Evolutionary conservation across 1,140 invertebrate species (phyloP), one percentile per base, ranked within the genome.

Genomic region (Bradynema listronoti): DNA sequence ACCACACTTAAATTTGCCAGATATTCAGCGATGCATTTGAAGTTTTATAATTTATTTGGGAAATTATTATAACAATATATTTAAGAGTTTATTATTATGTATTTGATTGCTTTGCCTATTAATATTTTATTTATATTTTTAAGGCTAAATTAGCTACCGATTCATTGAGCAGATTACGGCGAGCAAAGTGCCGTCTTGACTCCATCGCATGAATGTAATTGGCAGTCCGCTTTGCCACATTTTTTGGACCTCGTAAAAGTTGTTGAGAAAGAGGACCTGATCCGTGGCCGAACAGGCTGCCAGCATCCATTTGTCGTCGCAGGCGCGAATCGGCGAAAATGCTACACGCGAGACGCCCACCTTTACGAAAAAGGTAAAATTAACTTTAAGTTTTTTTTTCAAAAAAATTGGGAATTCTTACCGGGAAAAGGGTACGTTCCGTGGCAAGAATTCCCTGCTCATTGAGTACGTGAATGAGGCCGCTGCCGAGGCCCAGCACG

Each of bases 211-310:
- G 33, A 30, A 42, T n/a, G 52, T 54, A n/a, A 73, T 56, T 29
- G 54, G 57, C 14, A 62, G 61, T 27, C 19, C 34, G n/a, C 55
- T 62, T 61, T 77, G 60, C 55, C 71, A 73, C 22, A 27, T n/a
- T 1, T 57, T 42, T n/a, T 72, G 59, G 25, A 69, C 49, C 50
- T 73, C 70, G 32, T 73, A 76, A 29, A 65, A 72, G 19, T 56
- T 76, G 46, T 69, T 73, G n/a, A 74, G 32, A 36, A 70, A 74
- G n/a, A 71, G 49, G n/a, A 75, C 56, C 27, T 75, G 72, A 47
- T 71, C 64, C 2, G 56, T 53, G n/a, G 50, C 58, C 9, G 68
- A 72, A 29, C 77, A 58, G 16, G 63, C 61, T 11, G 75, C 72
- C 46, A 75, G 36, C 1, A 75, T 78, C 72, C 72, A 75, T 42